These are phyloP conservation scores for Arctocebus calabarensis DNA, from an alignment of 2,797 vertebrate species.

Conservation along the genomic window DNA sequence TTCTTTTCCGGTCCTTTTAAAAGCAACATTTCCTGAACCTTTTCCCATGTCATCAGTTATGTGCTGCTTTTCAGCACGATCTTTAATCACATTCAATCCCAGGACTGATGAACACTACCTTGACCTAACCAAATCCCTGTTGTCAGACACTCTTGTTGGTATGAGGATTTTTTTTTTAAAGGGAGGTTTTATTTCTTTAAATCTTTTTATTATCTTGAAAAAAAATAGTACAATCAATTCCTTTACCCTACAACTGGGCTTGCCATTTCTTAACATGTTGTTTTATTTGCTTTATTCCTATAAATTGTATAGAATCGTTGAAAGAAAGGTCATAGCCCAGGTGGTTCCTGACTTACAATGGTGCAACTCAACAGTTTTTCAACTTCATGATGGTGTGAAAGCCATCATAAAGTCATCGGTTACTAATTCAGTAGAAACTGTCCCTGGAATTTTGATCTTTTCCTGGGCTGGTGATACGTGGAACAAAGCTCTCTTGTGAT, in stretches of 20 bases:
- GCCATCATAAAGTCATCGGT: no score
- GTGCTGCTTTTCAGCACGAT: neutral
- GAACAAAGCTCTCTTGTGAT: no score
- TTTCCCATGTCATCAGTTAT: neutral
- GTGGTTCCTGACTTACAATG: neutral
- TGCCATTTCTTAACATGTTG: neutral
- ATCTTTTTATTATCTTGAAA: neutral
- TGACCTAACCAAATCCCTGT: neutral
- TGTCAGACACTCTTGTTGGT: neutral
- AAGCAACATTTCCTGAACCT: neutral
- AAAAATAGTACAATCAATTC: neutral
- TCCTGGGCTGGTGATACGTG: neutral
- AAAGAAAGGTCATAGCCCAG: neutral
- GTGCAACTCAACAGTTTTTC: neutral
- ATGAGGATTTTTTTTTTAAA: neutral
- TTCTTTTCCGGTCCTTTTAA: neutral
- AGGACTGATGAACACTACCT: neutral
- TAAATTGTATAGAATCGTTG: neutral
- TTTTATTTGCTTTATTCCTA: neutral
- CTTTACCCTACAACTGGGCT: neutral
- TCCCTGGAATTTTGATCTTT: neutral
- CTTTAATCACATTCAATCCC: neutral
- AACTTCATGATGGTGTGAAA: neutral
- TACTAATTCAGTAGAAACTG: neutral
- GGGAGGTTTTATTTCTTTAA: conserved; percentile 10